Evolutionary conservation across 2,113 vertebrate genomes (phyloP), one percentile per base, ranked within the genome.

Genomic region (Bettongia penicillata): DNA sequence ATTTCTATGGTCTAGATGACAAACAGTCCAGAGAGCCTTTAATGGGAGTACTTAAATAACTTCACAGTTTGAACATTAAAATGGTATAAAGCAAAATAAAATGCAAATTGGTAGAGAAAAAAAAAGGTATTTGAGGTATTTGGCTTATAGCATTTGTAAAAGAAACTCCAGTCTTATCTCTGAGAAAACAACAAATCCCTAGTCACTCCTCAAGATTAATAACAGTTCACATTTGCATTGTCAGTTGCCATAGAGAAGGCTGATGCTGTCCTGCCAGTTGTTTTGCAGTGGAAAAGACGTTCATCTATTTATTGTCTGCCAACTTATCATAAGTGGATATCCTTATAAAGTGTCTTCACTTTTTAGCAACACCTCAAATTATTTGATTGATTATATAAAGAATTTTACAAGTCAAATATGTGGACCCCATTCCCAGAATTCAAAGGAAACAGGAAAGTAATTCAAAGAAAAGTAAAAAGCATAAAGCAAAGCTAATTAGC

Each of bases 141-240:
- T 98, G 97, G 98, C 97, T 98, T 98, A 97, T 91, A 90, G 97
- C 98, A 98, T 98, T 98, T 98, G 96, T 97, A 19, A 97, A 98
- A 98, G 97, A 97, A 98, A 98, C 97, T 96, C 94, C 91, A 95
- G 93, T 95, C 98, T 99, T 99, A 99, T 99, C 98, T 98, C 98
- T 97, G 97, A 96, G 96, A 98, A 99, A 98, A 98, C 97, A 98
- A 97, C 97, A 99, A 99, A 99, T 98, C 99, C 98, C 99, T 97
- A 95, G 97, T 94, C 98, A 97, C 98, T 98, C 98, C 98, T 99
- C 98, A 98, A 96, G 92, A 97, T 98, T 99, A 99, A 99, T 99
- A 98, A 98, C 93, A 92, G 94, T 98, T 98, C 98, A 99, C 98
- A 98, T 99, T 98, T 99, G 98, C 98, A 99, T 98, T 98, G 98